A percentile compares a stretch with the other conserved stretches of the same genome.
Evolutionary conservation across 2,113 vertebrate genomes (phyloP).

Genomic region (Xyliphius kryptos): DNA sequence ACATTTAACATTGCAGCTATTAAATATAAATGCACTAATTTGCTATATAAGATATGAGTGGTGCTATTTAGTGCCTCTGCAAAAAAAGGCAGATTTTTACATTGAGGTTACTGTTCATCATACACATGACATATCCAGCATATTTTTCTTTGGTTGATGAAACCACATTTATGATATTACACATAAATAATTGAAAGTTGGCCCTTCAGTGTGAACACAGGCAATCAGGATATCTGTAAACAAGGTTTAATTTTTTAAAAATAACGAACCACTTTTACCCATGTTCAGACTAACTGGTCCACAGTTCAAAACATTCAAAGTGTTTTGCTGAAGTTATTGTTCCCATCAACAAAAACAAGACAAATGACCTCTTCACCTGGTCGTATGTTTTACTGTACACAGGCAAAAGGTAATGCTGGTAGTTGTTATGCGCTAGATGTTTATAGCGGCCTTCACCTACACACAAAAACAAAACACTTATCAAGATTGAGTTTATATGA

Average conservation of each 20-base stretch:
- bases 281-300: neutral
- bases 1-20: too few species aligned
- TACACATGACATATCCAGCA: neutral
- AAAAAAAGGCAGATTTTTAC: neutral
- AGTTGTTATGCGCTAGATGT: conserved; percentile 45
- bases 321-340: neutral
- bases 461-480: neutral
- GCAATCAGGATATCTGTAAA: conserved; percentile 21
- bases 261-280: neutral
- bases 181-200: conserved; percentile 15
- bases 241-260: conserved; percentile 14
- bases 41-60: neutral
- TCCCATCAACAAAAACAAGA: neutral
- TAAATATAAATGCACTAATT: too few species aligned
- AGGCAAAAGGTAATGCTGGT: neutral
- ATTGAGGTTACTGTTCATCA: neutral
- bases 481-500: too few species aligned
- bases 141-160: neutral
- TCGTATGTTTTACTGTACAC: neutral
- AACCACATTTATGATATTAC: neutral
- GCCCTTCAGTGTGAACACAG: conserved; percentile 1
- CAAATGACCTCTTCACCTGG: neutral
- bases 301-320: conserved; percentile 4
- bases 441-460: conserved; percentile 49
- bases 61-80: neutral